These are phyloP conservation scores for Bovichtus variegatus DNA, from an alignment of 2,797 vertebrate species.

Conservation along the genomic window DNA sequence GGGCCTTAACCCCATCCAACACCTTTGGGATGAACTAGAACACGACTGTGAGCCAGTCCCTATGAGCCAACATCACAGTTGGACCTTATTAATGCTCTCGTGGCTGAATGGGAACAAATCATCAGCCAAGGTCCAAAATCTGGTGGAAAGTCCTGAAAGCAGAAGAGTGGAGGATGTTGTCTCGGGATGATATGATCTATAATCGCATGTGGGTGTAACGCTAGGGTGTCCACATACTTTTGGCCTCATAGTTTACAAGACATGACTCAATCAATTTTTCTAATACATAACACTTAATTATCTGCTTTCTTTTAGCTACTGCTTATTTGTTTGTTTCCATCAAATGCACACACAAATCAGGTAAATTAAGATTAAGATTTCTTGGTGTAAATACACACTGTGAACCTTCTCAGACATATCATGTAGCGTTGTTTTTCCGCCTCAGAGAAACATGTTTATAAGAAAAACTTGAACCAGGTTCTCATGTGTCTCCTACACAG, in stretches of 20 bases:
- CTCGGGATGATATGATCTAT: neutral
- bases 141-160: neutral
- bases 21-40: neutral
- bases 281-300: too few species aligned
- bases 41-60: neutral
- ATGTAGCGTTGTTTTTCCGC: neutral
- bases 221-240: neutral
- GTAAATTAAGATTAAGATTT: neutral
- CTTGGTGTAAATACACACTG: neutral
- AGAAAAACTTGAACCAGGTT: conserved; percentile 11
- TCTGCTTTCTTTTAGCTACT: too few species aligned
- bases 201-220: neutral
- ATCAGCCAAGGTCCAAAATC: neutral
- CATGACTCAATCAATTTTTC: too few species aligned
- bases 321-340: neutral
- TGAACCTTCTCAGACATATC: conserved; percentile 6
- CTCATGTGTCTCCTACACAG: conserved; percentile 45
- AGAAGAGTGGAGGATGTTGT: neutral
- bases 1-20: neutral
- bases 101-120: neutral
- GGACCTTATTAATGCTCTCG: neutral
- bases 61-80: neutral
- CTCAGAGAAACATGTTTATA: conserved; percentile 12
- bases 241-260: neutral
- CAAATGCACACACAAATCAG: neutral